Percentiles rank a stretch among this genome's conserved stretches.
Conservation (phyloP, 2,797 vertebrate species). For the Eulemur coronatus region DNA sequence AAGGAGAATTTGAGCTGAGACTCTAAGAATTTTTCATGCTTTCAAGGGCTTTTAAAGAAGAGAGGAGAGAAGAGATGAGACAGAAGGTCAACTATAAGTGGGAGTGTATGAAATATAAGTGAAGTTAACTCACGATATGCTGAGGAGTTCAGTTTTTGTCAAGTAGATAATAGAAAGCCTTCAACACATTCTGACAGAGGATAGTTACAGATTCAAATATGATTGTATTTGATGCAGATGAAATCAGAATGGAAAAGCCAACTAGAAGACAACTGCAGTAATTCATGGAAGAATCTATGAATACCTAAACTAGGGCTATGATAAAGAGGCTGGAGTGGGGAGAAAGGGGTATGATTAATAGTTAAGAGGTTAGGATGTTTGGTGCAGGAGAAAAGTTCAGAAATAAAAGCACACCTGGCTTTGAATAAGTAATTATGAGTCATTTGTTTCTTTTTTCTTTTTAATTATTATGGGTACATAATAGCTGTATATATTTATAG, state of each 20-base stretch:
- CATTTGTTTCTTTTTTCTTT: not conserved
- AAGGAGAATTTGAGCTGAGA: not conserved
- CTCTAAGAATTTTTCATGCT: not conserved
- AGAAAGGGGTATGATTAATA: not conserved
- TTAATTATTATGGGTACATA: too few species aligned
- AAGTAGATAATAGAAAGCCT: not conserved
- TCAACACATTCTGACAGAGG: not conserved
- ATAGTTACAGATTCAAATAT: not conserved
- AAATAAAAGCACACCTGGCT: not conserved
- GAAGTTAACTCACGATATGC: not conserved
- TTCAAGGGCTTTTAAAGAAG: not conserved
- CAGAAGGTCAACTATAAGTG: fast-evolving
- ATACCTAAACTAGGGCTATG: not conserved
- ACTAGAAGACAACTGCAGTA: not conserved
- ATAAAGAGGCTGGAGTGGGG: not conserved
- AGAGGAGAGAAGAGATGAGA: not conserved
- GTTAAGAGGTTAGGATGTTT: not conserved
- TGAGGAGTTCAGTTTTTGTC: not conserved
- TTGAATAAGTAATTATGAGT: not conserved
- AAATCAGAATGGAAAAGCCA: not conserved
- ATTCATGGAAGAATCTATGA: not conserved
- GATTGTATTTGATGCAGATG: not conserved
- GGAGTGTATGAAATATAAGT: not conserved
- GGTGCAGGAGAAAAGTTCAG: not conserved
- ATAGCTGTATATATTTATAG: too few species aligned